These are phyloP conservation scores for Xiphophorus maculatus DNA, from an alignment of 2,113 vertebrate genomes.

Conservation along the genomic window DNA sequence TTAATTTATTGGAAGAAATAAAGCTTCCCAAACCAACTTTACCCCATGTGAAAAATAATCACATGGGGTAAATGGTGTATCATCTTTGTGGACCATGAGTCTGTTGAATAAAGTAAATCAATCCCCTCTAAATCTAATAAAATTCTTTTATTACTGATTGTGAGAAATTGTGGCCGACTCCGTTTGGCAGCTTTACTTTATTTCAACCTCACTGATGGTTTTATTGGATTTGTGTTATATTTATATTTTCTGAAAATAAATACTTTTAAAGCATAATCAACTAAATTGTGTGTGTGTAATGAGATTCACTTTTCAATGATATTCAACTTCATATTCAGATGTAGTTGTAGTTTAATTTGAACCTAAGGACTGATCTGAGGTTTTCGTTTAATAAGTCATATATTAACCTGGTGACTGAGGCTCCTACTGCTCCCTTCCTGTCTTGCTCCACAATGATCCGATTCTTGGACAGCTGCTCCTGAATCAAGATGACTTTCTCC, in stretches of 20 bases:
- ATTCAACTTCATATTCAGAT: background rate
- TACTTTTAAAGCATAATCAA: background rate
- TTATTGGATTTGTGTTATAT: too few species aligned
- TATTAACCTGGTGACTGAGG: slow-evolving; percentile 94
- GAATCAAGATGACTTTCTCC: slow-evolving; percentile 98
- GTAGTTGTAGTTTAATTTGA: background rate
- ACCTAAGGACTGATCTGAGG: background rate
- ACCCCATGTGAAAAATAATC: background rate
- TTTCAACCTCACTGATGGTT: too few species aligned
- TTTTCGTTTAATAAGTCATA: background rate
- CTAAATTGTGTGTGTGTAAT: background rate
- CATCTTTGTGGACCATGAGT: too few species aligned
- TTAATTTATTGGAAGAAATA: background rate
- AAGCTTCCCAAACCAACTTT: background rate
- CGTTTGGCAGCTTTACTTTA: too few species aligned
- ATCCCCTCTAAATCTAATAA: background rate
- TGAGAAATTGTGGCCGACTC: background rate
- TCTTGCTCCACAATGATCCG: slow-evolving; percentile 98
- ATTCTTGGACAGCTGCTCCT: slow-evolving; percentile 98
- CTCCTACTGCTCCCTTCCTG: slow-evolving; percentile 93
- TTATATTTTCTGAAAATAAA: background rate
- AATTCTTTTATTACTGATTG: too few species aligned
- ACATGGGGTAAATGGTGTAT: too few species aligned
- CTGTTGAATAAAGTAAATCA: too few species aligned
- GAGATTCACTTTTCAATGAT: background rate